A percentile compares a stretch with the other conserved stretches of the same genome.
Conservation (phyloP, 2,797 vertebrate species). For the Semaprochilodus insignis region DNA sequence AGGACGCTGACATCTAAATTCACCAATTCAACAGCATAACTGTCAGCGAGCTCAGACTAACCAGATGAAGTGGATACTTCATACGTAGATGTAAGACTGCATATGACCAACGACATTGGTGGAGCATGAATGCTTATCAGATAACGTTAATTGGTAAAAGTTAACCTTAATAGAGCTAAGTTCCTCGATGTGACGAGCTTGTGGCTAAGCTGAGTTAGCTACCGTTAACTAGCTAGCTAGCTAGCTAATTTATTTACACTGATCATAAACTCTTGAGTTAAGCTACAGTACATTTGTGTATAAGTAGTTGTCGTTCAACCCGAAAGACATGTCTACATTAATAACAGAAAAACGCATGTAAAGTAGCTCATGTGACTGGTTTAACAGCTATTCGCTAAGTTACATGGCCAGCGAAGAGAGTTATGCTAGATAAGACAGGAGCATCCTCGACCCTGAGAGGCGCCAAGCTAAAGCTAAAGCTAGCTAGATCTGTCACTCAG, state of each 20-base stretch:
- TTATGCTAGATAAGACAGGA: conserved; percentile 5
- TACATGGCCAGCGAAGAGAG: too few species aligned
- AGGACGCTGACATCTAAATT: background rate
- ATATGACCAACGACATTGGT: background rate
- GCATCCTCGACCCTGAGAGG: conserved; percentile 39
- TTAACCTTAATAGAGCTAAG: background rate
- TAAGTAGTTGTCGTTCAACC: background rate
- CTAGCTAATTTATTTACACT: background rate
- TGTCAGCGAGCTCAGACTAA: too few species aligned
- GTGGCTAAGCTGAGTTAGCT: background rate
- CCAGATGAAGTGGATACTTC: background rate
- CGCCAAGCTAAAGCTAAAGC: background rate
- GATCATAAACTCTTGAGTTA: background rate
- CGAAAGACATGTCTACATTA: background rate
- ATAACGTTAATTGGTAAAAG: background rate
- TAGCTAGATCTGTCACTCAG: background rate
- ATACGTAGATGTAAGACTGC: background rate
- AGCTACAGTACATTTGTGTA: background rate
- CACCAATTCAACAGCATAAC: background rate
- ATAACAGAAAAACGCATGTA: too few species aligned
- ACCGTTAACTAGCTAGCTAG: too few species aligned
- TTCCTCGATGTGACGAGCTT: background rate
- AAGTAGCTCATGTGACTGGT: background rate
- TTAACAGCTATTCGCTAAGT: background rate
- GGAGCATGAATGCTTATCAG: background rate